phyloP scores from a whole-genome alignment of 2,888 invertebrate species.

The Lycia hirtaria region DNA sequence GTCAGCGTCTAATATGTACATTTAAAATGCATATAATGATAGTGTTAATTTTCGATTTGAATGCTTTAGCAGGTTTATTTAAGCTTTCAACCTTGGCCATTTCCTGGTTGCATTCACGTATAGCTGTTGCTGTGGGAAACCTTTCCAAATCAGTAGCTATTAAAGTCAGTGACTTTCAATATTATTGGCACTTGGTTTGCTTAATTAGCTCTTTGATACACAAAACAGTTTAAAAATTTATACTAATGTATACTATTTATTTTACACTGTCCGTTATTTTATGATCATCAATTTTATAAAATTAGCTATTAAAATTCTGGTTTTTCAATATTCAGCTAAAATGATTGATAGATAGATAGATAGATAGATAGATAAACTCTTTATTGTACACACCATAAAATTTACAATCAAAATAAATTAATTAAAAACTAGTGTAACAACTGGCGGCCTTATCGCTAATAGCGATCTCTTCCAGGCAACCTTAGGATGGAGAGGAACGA shows the following conservation, averaged over 20 bases:
- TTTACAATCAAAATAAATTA: no score
- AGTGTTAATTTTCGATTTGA: slow-evolving; percentile 7
- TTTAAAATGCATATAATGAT: neutral
- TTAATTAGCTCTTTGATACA: slow-evolving; percentile 1
- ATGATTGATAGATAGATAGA: no score
- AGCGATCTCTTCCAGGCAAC: no score
- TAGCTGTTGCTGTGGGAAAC: slow-evolving; percentile 21
- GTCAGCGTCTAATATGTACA: neutral
- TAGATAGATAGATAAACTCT: no score
- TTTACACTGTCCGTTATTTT: neutral
- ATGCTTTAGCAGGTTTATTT: slow-evolving; percentile 10
- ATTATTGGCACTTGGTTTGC: neutral
- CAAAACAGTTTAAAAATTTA: neutral
- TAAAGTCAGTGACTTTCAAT: slow-evolving; percentile 23
- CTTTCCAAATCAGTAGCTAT: slow-evolving; percentile 29
- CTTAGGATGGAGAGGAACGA: no score
- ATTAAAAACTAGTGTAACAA: no score
- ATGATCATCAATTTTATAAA: no score
- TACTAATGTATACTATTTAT: neutral
- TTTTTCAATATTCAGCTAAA: no score
- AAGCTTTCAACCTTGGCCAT: slow-evolving; percentile 25
- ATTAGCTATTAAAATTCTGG: no score
- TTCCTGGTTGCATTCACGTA: slow-evolving; percentile 33
- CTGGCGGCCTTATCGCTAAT: no score
- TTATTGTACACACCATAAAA: no score